Evolutionary conservation across 2,113 vertebrate genomes (phyloP), one percentile per base, ranked within the genome.

Genomic region (Grammomys dolichurus): DNA sequence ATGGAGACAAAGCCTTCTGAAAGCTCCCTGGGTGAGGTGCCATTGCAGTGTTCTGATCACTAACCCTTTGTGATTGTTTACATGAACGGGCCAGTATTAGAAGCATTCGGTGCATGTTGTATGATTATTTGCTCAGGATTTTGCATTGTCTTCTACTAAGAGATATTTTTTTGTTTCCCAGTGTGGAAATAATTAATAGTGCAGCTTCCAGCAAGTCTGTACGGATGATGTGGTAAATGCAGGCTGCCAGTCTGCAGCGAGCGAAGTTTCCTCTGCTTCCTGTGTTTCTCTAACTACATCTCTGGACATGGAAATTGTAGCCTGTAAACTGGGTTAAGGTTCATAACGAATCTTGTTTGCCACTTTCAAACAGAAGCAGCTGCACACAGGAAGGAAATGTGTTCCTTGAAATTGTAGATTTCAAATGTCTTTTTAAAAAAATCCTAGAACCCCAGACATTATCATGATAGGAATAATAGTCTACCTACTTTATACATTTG

Each of bases 211-310:
- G 84, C 97, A 98, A 96, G 81, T 88, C 22, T 46, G 81, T 75
- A 46, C 73, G 90, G 65, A 43, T 92, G 96, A 95, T 93, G 54
- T 91, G 87, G 86, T 94, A 97, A 91, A 69, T 90, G 36, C 8
- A 96, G 95, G 95, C 8, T 94, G 89, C 90, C 54, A 91, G n/a
- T 65, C 76, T 63, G 17, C 63, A 16, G 96, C 58, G 65, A 88
- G 87, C 96, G 96, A 97, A 56, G 70, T 93, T 97, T 56, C 86
- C 89, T 95, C 89, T 91, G 70, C 96, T 98, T 98, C 98, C 97
- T 96, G 82, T 91, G 92, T 97, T 97, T 96, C 88, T 97, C 12
- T 78, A 75, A 93, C 77, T 58, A 2, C 75, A 56, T 93, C 19
- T 17, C 91, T 96, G 94, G 94, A 56, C 43, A 19, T 91, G 93